Evolutionary conservation across 30 jellyfish, hydroid and myxozoan species (phyloP).

Genomic region (Pelagia noctiluca): DNA sequence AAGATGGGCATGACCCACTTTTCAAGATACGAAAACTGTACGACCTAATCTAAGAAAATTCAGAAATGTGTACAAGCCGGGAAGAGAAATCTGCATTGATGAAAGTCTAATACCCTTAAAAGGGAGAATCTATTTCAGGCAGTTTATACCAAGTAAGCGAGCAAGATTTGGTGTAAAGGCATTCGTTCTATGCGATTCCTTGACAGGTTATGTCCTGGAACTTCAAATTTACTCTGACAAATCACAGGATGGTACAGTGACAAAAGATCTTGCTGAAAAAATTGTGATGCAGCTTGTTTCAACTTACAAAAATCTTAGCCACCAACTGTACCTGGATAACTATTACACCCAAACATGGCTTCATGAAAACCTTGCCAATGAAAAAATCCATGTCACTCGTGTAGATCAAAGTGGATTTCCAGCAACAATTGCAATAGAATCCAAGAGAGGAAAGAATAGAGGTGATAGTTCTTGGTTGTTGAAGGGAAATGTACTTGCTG

Average conservation of each 20-base stretch:
- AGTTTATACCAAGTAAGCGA: slow-evolving; percentile 15
- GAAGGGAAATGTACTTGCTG: slow-evolving; percentile 16
- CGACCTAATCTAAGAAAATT: neutral
- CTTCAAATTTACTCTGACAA: slow-evolving; percentile 22
- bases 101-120: slow-evolving; percentile 12
- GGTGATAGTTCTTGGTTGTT: neutral
- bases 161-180: slow-evolving; percentile 54
- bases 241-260: neutral
- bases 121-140: slow-evolving; percentile 41
- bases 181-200: slow-evolving; percentile 1
- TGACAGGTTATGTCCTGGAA: slow-evolving; percentile 10
- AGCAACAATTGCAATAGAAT: neutral
- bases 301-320: neutral
- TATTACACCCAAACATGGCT: slow-evolving; percentile 49
- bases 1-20: neutral
- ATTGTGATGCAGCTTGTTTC: slow-evolving; percentile 5
- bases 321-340: slow-evolving; percentile 32
- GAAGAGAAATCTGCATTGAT: slow-evolving; percentile 25
- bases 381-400: slow-evolving; percentile 16
- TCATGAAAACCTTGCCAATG: neutral
- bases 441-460: neutral
- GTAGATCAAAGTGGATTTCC: slow-evolving; percentile 17
- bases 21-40: neutral
- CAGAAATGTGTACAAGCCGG: slow-evolving; percentile 34
- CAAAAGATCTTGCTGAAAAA: slow-evolving; percentile 28